phyloP scores from a whole-genome alignment of 1,140 invertebrate genomes.

The Rhyacophila brunnea region DNA sequence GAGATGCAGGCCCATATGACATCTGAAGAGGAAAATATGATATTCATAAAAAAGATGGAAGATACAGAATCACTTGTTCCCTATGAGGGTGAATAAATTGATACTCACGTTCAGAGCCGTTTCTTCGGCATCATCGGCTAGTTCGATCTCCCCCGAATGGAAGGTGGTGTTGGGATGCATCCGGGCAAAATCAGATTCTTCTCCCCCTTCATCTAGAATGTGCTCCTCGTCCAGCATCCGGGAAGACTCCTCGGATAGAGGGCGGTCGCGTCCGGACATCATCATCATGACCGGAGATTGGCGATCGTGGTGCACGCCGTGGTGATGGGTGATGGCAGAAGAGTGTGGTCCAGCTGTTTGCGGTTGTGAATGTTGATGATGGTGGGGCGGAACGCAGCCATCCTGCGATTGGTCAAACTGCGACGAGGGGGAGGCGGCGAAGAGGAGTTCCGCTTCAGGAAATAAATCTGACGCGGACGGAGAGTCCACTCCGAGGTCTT shows the following conservation, averaged over 20 bases:
- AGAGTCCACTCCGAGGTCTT: conserved; percentile 73
- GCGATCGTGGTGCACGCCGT: conserved; percentile 2
- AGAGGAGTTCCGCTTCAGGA: conserved; percentile 71
- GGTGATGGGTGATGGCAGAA: conserved; percentile 1
- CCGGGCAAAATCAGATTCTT: conserved; percentile 44
- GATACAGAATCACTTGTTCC: no score
- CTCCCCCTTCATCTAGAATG: conserved; percentile 34
- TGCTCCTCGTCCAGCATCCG: conserved; percentile 34
- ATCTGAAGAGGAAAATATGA: no score
- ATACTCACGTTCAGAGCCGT: conserved; percentile 23
- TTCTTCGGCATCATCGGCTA: conserved; percentile 38
- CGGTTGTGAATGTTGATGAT: not conserved
- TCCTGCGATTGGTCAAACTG: conserved; percentile 44
- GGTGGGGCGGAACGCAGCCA: conserved; percentile 30
- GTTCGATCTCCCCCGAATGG: conserved; percentile 47
- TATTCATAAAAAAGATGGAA: no score
- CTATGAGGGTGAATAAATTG: no score
- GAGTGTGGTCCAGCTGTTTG: not conserved
- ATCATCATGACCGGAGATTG: not conserved
- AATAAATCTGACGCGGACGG: conserved; percentile 75
- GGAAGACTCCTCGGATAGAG: conserved; percentile 1
- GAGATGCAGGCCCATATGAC: no score
- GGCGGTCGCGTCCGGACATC: not conserved
- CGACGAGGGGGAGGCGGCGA: conserved; percentile 52
- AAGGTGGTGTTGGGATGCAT: conserved; percentile 53